Conservation (phyloP, 2,797 vertebrate genomes). For the Anabas testudineus region DNA sequence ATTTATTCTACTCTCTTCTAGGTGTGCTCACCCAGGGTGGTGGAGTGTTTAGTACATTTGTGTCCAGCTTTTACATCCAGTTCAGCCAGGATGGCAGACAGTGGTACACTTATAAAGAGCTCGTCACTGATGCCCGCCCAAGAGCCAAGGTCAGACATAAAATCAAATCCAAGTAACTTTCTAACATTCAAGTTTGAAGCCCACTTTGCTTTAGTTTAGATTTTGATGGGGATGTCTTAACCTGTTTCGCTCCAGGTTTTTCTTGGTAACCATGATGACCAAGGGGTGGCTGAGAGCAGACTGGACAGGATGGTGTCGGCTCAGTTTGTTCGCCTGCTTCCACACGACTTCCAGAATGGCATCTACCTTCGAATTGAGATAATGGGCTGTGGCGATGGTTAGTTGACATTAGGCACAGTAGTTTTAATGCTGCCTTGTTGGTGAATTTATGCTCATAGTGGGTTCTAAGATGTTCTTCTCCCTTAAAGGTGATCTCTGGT, state of each 20-base stretch:
- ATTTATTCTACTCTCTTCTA: slow-evolving; percentile 40
- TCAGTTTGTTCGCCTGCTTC: slow-evolving; percentile 85
- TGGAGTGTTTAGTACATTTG: slow-evolving; percentile 75
- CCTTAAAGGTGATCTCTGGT: slow-evolving; percentile 56
- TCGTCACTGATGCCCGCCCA: slow-evolving; percentile 66
- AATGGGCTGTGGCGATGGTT: slow-evolving; percentile 88
- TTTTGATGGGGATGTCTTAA: neutral
- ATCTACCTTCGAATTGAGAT: slow-evolving; percentile 87
- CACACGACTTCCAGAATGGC: slow-evolving; percentile 80
- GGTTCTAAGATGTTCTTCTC: neutral
- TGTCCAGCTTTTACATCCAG: slow-evolving; percentile 88
- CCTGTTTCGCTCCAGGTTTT: slow-evolving; percentile 78
- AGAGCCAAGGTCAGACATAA: slow-evolving; percentile 81
- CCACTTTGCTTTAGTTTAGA: neutral
- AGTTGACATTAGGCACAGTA: slow-evolving; percentile 7
- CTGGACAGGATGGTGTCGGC: slow-evolving; percentile 85
- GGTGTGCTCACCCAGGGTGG: slow-evolving; percentile 87
- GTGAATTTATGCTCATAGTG: neutral
- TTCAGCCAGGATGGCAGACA: slow-evolving; percentile 84
- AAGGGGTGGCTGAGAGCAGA: slow-evolving; percentile 67
- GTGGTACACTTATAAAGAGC: slow-evolving; percentile 86
- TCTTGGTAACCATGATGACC: slow-evolving; percentile 79
- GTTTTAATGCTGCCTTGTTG: neutral
- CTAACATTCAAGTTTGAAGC: neutral
- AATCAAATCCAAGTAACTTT: neutral